Evolutionary conservation across 2,888 invertebrate species (phyloP).

Genomic region (Ganaspis brasiliensis): DNA sequence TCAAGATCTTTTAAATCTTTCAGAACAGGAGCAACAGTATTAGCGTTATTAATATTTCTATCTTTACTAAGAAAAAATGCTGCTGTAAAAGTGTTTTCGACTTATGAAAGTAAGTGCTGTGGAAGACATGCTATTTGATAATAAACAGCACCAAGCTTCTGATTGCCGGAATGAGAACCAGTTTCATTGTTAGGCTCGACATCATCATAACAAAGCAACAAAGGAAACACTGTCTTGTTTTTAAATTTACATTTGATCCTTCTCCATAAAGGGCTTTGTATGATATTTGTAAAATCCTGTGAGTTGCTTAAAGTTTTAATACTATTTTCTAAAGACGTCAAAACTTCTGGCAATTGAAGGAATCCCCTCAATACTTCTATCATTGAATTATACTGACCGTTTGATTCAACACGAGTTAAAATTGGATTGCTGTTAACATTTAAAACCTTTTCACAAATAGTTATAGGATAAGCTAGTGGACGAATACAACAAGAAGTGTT

Average conservation of each 20-base stretch:
- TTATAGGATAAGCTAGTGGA: constrained; percentile 40
- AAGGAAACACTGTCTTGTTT: constrained; percentile 49
- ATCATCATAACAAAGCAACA: constrained; percentile 57
- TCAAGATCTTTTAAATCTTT: constrained; percentile 52
- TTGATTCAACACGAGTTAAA: constrained; percentile 49
- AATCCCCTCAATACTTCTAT: constrained; percentile 43
- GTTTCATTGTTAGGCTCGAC: constrained; percentile 56
- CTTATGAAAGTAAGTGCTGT: constrained; percentile 43
- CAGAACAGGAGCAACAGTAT: constrained; percentile 47
- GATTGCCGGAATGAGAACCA: constrained; percentile 47
- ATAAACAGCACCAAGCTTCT: constrained; percentile 57
- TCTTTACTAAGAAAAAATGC: constrained; percentile 50
- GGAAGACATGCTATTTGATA: constrained; percentile 53
- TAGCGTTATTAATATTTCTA: constrained; percentile 49
- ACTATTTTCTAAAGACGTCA: constrained; percentile 46
- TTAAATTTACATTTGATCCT: constrained; percentile 40
- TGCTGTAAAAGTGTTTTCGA: constrained; percentile 55
- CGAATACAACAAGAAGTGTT: constrained; percentile 36
- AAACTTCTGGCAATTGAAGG: constrained; percentile 52
- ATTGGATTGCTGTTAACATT: constrained; percentile 35
- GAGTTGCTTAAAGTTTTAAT: constrained; percentile 47
- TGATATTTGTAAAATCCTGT: constrained; percentile 48
- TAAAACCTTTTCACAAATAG: constrained; percentile 38
- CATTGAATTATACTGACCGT: constrained; percentile 51
- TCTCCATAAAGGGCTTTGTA: constrained; percentile 56